Conservation (phyloP, 2,888 invertebrate species). For the Pherbina coryleti region DNA sequence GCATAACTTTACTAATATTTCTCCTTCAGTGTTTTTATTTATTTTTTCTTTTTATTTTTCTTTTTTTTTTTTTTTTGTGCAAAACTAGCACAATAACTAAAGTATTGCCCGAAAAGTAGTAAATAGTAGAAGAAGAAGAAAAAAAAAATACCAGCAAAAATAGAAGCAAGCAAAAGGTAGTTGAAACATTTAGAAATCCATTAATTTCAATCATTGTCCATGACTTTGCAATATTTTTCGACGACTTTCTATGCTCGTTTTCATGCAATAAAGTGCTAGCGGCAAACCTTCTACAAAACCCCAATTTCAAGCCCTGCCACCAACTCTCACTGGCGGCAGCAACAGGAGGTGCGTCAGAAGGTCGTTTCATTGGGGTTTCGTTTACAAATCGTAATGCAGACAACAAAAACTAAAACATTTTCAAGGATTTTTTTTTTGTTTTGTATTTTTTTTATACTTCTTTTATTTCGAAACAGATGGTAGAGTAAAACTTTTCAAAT, state of each 20-base stretch:
- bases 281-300: slow-evolving; percentile 16
- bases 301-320: not conserved
- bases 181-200: slow-evolving; percentile 61
- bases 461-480: not conserved
- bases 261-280: slow-evolving; percentile 36
- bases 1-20: not conserved
- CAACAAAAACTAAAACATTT: slow-evolving; percentile 21
- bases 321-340: not conserved
- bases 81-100: not conserved
- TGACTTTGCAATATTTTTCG: slow-evolving; percentile 58
- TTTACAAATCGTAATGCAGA: slow-evolving; percentile 18
- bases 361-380: slow-evolving; percentile 9
- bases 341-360: not conserved
- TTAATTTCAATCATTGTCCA: slow-evolving; percentile 67
- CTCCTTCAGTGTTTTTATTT: not conserved
- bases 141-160: not conserved
- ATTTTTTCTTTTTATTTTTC: too few species aligned
- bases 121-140: not conserved
- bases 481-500: slow-evolving; percentile 29
- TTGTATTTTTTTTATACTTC: not conserved
- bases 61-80: too few species aligned
- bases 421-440: slow-evolving; percentile 14
- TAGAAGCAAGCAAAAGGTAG: slow-evolving; percentile 40
- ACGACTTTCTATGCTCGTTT: not conserved
- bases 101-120: not conserved